Conservation (phyloP, 2,888 invertebrate genomes). For the Hyalella azteca region DNA sequence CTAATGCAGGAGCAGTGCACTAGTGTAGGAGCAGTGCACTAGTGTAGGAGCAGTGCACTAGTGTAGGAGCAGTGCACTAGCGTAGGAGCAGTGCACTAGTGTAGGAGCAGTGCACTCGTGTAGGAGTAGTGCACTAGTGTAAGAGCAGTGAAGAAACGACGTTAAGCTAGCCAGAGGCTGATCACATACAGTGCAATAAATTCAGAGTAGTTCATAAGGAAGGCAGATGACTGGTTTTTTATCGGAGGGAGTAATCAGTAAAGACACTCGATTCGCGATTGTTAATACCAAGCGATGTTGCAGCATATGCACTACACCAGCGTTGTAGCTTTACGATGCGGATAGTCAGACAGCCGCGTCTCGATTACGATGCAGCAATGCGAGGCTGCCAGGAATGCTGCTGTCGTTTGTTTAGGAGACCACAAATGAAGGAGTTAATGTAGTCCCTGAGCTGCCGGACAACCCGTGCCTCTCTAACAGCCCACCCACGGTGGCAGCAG, state of each 20-base stretch:
- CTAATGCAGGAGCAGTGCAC: no score
- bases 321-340: no score
- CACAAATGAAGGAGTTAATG: slow-evolving; percentile 36
- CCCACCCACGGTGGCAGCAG: slow-evolving; percentile 11
- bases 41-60: no score
- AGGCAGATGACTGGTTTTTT: background rate
- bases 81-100: background rate
- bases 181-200: slow-evolving; percentile 7
- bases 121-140: background rate
- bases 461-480: background rate
- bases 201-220: background rate
- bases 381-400: slow-evolving; percentile 25
- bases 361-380: slow-evolving; percentile 23
- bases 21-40: no score
- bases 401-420: slow-evolving; percentile 18
- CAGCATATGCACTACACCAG: background rate
- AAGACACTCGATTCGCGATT: background rate
- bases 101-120: background rate
- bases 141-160: background rate
- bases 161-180: background rate
- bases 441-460: slow-evolving; percentile 3
- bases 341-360: background rate
- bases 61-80: background rate
- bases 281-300: background rate
- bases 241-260: background rate